Evolutionary conservation across 1,140 invertebrate genomes (phyloP).

Genomic region (Rhagoletis pomonella): DNA sequence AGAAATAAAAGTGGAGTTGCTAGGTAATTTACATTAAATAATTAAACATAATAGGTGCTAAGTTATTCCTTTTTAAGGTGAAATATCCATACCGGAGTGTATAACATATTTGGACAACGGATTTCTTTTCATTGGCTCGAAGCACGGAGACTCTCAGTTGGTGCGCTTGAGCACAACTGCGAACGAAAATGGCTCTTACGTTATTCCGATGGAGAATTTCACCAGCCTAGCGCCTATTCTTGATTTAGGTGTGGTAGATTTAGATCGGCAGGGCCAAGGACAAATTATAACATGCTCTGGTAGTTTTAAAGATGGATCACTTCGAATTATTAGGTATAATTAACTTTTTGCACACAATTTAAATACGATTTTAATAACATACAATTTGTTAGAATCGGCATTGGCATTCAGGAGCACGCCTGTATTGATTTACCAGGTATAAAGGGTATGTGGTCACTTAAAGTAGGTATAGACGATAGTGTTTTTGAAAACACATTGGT

Average conservation of each 20-base stretch:
- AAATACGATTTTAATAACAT: not conserved
- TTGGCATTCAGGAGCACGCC: slow-evolving; percentile 98
- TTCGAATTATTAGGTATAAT: slow-evolving; percentile 86
- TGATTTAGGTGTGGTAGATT: slow-evolving; percentile 97
- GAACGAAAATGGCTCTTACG: slow-evolving; percentile 92
- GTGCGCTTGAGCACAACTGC: slow-evolving; percentile 91
- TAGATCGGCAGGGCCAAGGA: slow-evolving; percentile 97
- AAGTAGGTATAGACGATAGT: slow-evolving; percentile 79
- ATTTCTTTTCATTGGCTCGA: slow-evolving; percentile 97
- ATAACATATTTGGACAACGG: slow-evolving; percentile 99
- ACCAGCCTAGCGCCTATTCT: slow-evolving; percentile 98
- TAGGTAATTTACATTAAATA: slow-evolving; percentile 78
- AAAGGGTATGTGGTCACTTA: slow-evolving; percentile 97
- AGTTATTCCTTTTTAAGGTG: slow-evolving; percentile 75
- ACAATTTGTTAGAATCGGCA: slow-evolving; percentile 85
- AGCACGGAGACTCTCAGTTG: slow-evolving; percentile 96
- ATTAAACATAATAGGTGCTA: not conserved
- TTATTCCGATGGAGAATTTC: slow-evolving; percentile 96
- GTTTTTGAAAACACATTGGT: slow-evolving; percentile 90
- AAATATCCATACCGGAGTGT: slow-evolving; percentile 98
- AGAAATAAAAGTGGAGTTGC: slow-evolving; percentile 93
- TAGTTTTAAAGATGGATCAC: slow-evolving; percentile 96
- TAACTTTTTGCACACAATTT: not conserved
- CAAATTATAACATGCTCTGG: slow-evolving; percentile 98
- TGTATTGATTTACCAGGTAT: slow-evolving; percentile 97